Evolutionary conservation across 2,797 vertebrate genomes (phyloP).

Genomic region (Sciurus vulgaris): DNA sequence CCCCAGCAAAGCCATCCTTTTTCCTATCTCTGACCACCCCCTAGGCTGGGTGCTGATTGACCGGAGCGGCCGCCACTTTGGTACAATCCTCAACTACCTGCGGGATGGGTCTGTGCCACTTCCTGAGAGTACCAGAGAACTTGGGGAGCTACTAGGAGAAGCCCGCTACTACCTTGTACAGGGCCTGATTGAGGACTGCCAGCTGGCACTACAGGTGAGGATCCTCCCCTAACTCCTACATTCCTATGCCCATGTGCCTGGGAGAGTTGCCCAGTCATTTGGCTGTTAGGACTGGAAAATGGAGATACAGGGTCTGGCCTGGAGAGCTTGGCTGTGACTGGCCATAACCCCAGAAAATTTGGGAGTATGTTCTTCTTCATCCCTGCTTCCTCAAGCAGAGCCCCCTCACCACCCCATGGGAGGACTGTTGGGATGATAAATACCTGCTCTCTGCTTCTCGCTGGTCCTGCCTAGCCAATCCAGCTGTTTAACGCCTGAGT

Average conservation of each 20-base stretch:
- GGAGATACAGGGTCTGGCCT: neutral
- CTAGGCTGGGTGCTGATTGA: slow-evolving; percentile 95
- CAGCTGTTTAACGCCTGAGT: neutral
- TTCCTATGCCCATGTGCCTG: neutral
- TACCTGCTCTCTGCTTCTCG: neutral
- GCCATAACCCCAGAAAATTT: neutral
- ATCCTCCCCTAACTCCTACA: neutral
- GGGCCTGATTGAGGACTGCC: slow-evolving; percentile 93
- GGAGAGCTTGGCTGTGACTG: slow-evolving; percentile 1
- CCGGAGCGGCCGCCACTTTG: slow-evolving; percentile 92
- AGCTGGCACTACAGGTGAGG: slow-evolving; percentile 92
- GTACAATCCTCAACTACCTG: slow-evolving; percentile 93
- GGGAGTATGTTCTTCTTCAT: neutral
- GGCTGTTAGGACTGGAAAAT: neutral
- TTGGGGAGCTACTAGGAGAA: slow-evolving; percentile 93
- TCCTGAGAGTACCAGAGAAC: slow-evolving; percentile 91
- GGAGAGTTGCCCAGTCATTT: neutral
- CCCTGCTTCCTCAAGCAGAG: neutral
- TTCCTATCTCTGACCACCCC: neutral
- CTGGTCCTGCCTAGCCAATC: neutral
- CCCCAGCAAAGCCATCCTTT: slow-evolving; percentile 44
- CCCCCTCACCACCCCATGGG: neutral
- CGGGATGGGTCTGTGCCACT: slow-evolving; percentile 94
- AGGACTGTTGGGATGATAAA: neutral
- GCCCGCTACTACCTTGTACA: slow-evolving; percentile 93